phyloP scores from a whole-genome alignment of 2,888 invertebrate genomes.

The Zaprionus obscuricornis region DNA sequence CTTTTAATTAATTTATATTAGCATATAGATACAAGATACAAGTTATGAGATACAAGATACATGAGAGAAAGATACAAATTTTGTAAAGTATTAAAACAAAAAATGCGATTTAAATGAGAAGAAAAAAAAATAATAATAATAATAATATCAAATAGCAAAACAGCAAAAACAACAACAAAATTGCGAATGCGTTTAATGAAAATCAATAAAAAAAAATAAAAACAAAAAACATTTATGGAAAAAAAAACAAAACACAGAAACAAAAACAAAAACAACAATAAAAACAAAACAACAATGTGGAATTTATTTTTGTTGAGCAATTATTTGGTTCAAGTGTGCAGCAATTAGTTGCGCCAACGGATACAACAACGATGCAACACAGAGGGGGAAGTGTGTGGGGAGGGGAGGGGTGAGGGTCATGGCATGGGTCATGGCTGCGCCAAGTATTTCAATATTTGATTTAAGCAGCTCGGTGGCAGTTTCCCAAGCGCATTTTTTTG shows the following conservation, averaged over 20 bases:
- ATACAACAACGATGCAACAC: no score
- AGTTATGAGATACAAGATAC: no score
- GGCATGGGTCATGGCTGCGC: constrained; percentile 61
- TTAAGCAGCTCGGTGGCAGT: constrained; percentile 68
- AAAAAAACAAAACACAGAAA: no score
- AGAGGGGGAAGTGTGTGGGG: background rate
- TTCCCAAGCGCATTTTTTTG: constrained; percentile 74
- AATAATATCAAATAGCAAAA: constrained; percentile 23
- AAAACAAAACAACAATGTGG: constrained; percentile 45
- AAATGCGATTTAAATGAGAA: constrained; percentile 16
- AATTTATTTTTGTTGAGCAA: constrained; percentile 62
- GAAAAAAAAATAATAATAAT: constrained; percentile 15
- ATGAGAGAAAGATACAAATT: no score
- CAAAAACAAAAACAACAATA: constrained; percentile 26
- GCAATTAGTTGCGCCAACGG: constrained; percentile 56
- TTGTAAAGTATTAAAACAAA: constrained; percentile 76
- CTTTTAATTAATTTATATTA: constrained; percentile 74
- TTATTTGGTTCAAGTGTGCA: constrained; percentile 66
- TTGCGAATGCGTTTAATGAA: constrained; percentile 60
- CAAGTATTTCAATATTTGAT: constrained; percentile 74
- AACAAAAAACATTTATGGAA: no score
- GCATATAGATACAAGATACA: constrained; percentile 57
- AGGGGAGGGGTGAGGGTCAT: background rate
- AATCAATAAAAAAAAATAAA: constrained; percentile 61
- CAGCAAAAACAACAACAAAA: constrained; percentile 25